A percentile compares a stretch with the other conserved stretches of the same genome.
These are phyloP conservation scores for Rhyacophila brunnea DNA, from an alignment of 1,140 invertebrate species.

Conservation along the genomic window DNA sequence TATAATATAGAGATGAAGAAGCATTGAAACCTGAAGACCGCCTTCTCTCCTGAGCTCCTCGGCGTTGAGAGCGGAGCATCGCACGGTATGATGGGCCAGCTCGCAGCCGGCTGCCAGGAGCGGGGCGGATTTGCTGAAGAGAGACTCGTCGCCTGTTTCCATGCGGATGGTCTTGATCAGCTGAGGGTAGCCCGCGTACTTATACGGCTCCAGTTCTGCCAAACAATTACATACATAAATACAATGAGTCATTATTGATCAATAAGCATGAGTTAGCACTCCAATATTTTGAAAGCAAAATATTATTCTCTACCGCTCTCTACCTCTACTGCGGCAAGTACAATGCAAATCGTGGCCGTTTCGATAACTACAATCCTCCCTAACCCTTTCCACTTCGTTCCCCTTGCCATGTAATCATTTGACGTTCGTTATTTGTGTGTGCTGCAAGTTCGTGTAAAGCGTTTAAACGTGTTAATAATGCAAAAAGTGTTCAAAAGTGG, in stretches of 20 bases:
- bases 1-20: constrained; percentile 1
- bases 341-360: no score
- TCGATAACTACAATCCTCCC: no score
- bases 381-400: no score
- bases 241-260: neutral
- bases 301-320: no score
- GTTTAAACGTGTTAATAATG: no score
- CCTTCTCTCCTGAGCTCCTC: constrained; percentile 94
- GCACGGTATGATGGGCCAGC: constrained; percentile 93
- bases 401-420: no score
- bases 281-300: no score
- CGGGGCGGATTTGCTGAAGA: constrained; percentile 88
- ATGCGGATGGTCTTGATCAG: constrained; percentile 93
- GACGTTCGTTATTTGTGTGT: no score
- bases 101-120: constrained; percentile 90
- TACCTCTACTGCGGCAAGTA: no score
- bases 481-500: no score
- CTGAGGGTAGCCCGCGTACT: constrained; percentile 98
- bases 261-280: no score
- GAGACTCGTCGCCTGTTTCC: constrained; percentile 88
- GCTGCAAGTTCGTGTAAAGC: no score
- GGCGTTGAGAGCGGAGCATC: constrained; percentile 95
- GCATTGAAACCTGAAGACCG: constrained; percentile 72
- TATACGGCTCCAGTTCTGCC: constrained; percentile 90
- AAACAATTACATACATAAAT: constrained; percentile 22